Conservation (phyloP, 1,140 invertebrate species). For the Eurosta solidaginis region DNA sequence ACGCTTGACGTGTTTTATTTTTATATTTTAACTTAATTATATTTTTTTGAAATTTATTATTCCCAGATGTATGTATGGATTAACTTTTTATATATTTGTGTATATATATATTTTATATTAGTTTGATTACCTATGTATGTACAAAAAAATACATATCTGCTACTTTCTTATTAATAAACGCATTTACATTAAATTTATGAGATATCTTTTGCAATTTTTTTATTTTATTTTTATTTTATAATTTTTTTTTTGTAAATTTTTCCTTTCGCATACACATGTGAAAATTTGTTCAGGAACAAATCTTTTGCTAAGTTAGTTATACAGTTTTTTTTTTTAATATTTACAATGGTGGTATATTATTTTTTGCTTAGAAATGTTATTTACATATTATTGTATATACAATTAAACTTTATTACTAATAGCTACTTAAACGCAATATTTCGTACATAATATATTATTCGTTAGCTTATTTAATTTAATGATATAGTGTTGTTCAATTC, state of each 20-base stretch:
- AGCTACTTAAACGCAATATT: background rate
- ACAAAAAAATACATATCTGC: background rate
- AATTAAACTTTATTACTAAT: background rate
- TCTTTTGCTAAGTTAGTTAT: constrained; percentile 26
- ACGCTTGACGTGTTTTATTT: no score
- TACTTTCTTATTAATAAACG: background rate
- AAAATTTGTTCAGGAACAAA: constrained; percentile 26
- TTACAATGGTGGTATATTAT: background rate
- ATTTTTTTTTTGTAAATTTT: constrained; percentile 5
- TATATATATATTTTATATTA: background rate
- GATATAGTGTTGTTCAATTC: constrained; percentile 22
- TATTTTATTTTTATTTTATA: constrained; percentile 26
- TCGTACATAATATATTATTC: background rate
- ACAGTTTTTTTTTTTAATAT: constrained; percentile 15
- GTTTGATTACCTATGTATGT: background rate
- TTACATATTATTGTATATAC: background rate
- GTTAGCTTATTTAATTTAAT: constrained; percentile 17
- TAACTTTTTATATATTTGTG: background rate
- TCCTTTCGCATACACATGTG: constrained; percentile 21
- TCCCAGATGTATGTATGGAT: background rate
- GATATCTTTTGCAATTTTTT: background rate
- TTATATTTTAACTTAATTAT: background rate
- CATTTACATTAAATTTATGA: background rate
- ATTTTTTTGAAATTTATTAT: background rate
- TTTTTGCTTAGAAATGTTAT: background rate